These are phyloP conservation scores for Mimas tiliae DNA, from an alignment of 2,888 invertebrate genomes.

Conservation along the genomic window DNA sequence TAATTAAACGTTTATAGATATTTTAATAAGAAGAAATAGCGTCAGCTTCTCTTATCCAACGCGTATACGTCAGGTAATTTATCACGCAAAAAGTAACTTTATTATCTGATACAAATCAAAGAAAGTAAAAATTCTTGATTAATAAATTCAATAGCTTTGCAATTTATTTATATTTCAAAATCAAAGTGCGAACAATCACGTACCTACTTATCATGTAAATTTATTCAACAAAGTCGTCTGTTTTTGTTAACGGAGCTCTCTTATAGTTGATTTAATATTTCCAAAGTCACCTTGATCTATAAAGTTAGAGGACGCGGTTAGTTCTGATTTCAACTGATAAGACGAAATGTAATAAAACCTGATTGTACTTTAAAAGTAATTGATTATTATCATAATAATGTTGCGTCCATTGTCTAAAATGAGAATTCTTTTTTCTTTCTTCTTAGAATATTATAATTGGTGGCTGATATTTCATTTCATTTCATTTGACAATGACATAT, in stretches of 20 bases:
- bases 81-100: too few relatives aligned
- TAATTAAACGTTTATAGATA: too few relatives aligned
- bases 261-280: conserved; percentile 23
- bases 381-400: conserved; percentile 1
- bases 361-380: conserved; percentile 1
- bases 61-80: too few relatives aligned
- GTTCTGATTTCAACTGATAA: neutral
- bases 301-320: conserved; percentile 1
- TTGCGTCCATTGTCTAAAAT: neutral
- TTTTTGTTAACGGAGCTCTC: conserved; percentile 20
- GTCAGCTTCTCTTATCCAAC: too few relatives aligned
- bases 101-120: conserved; percentile 1
- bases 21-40: too few relatives aligned
- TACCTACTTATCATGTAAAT: conserved; percentile 36
- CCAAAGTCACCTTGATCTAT: conserved; percentile 16
- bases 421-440: neutral
- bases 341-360: neutral
- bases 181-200: conserved; percentile 30
- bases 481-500: too few relatives aligned
- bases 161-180: conserved; percentile 23
- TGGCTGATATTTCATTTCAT: too few relatives aligned
- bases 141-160: conserved; percentile 12
- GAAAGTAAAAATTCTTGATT: conserved; percentile 6
- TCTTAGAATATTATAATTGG: neutral
- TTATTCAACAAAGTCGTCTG: conserved; percentile 34